These are phyloP conservation scores for Pseudopleuronectes americanus DNA, from an alignment of 2,797 vertebrate genomes.

Conservation along the genomic window DNA sequence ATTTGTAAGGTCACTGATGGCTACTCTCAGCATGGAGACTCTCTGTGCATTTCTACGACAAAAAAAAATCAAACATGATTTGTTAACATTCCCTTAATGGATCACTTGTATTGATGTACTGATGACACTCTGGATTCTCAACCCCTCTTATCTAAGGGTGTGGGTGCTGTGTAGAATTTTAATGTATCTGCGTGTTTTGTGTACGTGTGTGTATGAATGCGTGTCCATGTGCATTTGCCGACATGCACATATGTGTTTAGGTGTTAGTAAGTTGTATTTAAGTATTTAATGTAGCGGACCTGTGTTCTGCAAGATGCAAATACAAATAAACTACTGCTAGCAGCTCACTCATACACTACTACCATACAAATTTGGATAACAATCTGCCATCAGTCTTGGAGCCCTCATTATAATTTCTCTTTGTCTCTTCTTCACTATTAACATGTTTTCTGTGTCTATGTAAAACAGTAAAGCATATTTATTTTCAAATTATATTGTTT, in stretches of 20 bases:
- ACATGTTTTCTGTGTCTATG: constrained; percentile 94
- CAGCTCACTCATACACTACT: constrained; percentile 56
- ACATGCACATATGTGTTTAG: constrained; percentile 45
- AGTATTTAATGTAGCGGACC: constrained; percentile 55
- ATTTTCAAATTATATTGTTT: constrained; percentile 99
- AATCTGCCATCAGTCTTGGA: constrained; percentile 67
- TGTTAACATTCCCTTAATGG: constrained; percentile 81
- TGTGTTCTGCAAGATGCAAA: constrained; percentile 65
- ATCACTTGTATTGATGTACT: constrained; percentile 68
- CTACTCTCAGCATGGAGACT: constrained; percentile 56
- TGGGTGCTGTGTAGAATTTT: constrained; percentile 56
- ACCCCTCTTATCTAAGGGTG: constrained; percentile 47
- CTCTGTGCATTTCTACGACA: constrained; percentile 58
- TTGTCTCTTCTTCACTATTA: constrained; percentile 87
- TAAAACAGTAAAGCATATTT: constrained; percentile 97
- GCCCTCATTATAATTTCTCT: constrained; percentile 76
- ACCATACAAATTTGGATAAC: constrained; percentile 53
- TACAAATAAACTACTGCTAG: constrained; percentile 74
- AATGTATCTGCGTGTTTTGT: constrained; percentile 45
- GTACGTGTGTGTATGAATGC: constrained; percentile 43
- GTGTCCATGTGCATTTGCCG: constrained; percentile 37
- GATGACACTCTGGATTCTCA: constrained; percentile 58
- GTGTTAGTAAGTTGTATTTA: constrained; percentile 65
- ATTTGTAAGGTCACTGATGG: constrained; percentile 74
- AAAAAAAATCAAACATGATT: constrained; percentile 48